phyloP scores from a whole-genome alignment of 1,140 invertebrate species.

The Tenebrio molitor region DNA sequence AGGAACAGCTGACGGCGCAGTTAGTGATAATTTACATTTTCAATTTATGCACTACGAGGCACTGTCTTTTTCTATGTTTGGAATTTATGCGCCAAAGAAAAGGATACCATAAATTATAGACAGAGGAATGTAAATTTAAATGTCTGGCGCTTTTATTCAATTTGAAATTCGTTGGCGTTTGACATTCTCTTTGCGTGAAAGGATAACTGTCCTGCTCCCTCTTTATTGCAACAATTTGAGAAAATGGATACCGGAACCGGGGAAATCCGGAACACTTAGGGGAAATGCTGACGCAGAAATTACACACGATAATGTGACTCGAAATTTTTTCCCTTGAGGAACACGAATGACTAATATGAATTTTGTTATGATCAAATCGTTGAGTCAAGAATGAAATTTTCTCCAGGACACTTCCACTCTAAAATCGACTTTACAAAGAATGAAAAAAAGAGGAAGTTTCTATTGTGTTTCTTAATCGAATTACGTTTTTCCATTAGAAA shows the following conservation, averaged over 20 bases:
- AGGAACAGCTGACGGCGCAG: conserved; percentile 45
- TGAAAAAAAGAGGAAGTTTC: too few species aligned
- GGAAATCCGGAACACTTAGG: conserved; percentile 12
- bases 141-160: conserved; percentile 25
- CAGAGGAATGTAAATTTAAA: conserved; percentile 38
- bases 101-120: conserved; percentile 33
- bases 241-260: conserved; percentile 19
- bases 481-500: too few species aligned
- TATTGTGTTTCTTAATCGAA: background rate
- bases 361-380: too few species aligned
- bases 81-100: conserved; percentile 33
- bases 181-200: conserved; percentile 34
- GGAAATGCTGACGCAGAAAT: conserved; percentile 1
- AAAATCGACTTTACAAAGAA: too few species aligned
- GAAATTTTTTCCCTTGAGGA: too few species aligned
- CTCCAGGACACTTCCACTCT: too few species aligned
- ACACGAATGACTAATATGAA: too few species aligned
- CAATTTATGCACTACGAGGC: conserved; percentile 43
- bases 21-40: conserved; percentile 48
- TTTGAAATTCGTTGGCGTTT: conserved; percentile 24
- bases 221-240: conserved; percentile 28
- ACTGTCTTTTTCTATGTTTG: conserved; percentile 35
- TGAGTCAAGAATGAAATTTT: too few species aligned
- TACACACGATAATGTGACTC: conserved; percentile 27
- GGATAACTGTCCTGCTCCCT: conserved; percentile 32